These are phyloP conservation scores for Myotis pilosus DNA, from an alignment of 2,797 vertebrate genomes.

Conservation along the genomic window DNA sequence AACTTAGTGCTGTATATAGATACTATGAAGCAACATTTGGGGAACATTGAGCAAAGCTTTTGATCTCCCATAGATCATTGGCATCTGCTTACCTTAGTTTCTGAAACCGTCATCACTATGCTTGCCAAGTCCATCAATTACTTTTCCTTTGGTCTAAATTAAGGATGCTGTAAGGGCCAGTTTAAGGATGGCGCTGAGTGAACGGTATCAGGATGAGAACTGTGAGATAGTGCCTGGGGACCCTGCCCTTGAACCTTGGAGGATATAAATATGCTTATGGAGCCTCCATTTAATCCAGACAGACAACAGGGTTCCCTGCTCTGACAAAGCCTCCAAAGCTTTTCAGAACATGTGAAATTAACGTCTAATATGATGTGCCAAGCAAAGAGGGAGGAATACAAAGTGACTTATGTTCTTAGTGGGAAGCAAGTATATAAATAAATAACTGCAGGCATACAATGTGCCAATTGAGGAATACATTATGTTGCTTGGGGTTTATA, in stretches of 20 bases:
- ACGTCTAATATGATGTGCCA: conserved; percentile 1
- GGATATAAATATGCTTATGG: not conserved
- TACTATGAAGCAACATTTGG: not conserved
- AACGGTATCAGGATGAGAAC: not conserved
- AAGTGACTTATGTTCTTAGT: conserved; percentile 44
- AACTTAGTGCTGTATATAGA: not conserved
- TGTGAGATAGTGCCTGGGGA: not conserved
- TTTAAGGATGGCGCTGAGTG: not conserved
- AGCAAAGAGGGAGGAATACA: conserved; percentile 16
- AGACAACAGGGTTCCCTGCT: not conserved
- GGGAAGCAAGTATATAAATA: conserved; percentile 40
- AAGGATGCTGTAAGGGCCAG: not conserved
- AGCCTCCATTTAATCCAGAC: not conserved
- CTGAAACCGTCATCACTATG: not conserved
- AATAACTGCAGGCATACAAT: conserved; percentile 11
- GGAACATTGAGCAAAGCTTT: not conserved
- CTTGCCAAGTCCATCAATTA: not conserved
- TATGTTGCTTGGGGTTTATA: not conserved
- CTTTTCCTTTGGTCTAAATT: not conserved
- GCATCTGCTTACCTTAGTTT: not conserved
- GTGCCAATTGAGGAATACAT: conserved; percentile 17
- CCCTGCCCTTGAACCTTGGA: not conserved
- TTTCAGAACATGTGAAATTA: conserved; percentile 6
- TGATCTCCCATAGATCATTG: not conserved
- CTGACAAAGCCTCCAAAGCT: not conserved